Conservation (phyloP, 2,113 vertebrate species). For the Pelecanoides urinatrix region DNA sequence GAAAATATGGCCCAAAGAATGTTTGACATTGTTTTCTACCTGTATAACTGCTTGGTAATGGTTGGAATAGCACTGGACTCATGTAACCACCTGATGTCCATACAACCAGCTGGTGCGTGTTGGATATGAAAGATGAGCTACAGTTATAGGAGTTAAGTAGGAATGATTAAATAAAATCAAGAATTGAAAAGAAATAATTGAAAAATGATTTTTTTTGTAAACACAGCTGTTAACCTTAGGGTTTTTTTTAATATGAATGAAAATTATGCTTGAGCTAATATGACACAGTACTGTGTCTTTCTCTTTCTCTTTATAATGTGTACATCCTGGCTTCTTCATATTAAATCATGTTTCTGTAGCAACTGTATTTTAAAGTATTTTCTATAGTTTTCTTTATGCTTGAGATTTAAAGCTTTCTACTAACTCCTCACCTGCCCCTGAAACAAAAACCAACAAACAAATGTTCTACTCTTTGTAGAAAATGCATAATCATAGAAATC, state of each 20-base stretch:
- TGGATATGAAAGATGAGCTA: background rate
- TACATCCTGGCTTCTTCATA: background rate
- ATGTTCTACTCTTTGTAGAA: background rate
- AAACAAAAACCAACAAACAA: background rate
- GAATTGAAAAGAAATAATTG: slow-evolving; percentile 22
- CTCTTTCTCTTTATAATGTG: background rate
- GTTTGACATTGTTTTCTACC: background rate
- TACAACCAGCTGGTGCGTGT: background rate
- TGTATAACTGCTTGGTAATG: background rate
- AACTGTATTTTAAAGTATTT: background rate
- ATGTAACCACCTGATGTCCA: background rate
- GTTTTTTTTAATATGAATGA: background rate
- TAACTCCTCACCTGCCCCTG: accelerated
- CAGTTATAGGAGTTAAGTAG: slow-evolving; percentile 29
- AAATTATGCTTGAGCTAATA: background rate
- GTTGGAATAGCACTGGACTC: background rate
- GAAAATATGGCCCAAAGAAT: background rate
- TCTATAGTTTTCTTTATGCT: background rate
- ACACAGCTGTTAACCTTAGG: background rate
- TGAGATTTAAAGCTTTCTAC: background rate
- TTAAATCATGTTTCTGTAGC: background rate
- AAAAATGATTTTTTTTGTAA: background rate
- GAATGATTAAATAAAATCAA: slow-evolving; percentile 38
- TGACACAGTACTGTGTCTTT: background rate
- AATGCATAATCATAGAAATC: background rate